Evolutionary conservation across 2,888 invertebrate genomes (phyloP).

Genomic region (Caenorhabditis afra): DNA sequence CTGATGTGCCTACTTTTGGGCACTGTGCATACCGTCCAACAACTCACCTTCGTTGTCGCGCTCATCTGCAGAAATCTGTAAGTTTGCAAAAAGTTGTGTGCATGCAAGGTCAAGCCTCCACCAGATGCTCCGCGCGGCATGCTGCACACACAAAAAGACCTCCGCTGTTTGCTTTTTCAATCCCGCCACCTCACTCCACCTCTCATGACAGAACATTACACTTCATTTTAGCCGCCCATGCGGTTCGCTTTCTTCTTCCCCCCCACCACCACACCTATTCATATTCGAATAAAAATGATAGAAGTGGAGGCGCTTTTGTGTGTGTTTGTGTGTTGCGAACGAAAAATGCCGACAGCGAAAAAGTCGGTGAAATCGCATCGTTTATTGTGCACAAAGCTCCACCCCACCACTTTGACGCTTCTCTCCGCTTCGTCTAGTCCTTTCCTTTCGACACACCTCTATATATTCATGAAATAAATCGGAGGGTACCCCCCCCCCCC

Average conservation of each 20-base stretch:
- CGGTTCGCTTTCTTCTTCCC: constrained; percentile 1
- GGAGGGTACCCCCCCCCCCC: background rate
- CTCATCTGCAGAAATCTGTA: constrained; percentile 33
- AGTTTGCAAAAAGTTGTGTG: constrained; percentile 2
- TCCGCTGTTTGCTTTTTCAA: constrained; percentile 41
- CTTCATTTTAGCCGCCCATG: background rate
- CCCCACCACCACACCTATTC: background rate
- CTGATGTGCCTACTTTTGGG: constrained; percentile 21
- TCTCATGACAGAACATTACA: background rate
- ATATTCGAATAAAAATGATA: background rate
- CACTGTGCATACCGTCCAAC: constrained; percentile 31
- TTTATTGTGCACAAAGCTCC: constrained; percentile 11
- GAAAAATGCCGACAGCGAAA: constrained; percentile 14
- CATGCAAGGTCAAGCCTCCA: background rate
- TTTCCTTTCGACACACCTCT: constrained; percentile 5
- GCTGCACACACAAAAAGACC: constrained; percentile 22
- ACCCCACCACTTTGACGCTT: background rate
- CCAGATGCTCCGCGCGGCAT: constrained; percentile 2
- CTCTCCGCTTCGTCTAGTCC: background rate
- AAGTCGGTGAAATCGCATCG: constrained; percentile 10
- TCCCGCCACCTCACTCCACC: background rate
- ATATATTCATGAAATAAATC: constrained; percentile 32
- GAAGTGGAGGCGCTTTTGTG: constrained; percentile 9
- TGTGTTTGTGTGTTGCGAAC: constrained; percentile 18
- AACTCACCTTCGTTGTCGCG: constrained; percentile 25